Conservation (phyloP, 2,888 invertebrate genomes). For the Hydraecia micacea region DNA sequence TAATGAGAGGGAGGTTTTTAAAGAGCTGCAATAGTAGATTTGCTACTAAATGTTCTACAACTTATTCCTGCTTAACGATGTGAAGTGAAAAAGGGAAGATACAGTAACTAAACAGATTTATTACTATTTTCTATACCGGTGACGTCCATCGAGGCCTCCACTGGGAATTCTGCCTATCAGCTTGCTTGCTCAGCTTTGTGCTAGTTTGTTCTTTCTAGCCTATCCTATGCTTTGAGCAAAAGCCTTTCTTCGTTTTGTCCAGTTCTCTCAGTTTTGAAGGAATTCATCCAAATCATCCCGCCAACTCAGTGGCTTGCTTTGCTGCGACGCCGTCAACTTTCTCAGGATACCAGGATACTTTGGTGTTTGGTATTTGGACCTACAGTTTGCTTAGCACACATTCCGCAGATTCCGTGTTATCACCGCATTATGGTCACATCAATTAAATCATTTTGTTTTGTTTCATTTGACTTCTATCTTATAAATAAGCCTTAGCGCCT, state of each 20-base stretch:
- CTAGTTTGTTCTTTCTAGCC: not conserved
- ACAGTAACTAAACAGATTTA: not conserved
- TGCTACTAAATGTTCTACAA: constrained; percentile 2
- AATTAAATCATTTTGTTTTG: not conserved
- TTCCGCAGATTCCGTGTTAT: not conserved
- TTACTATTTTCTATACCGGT: not conserved
- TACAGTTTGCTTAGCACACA: not conserved
- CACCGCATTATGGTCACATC: too few species aligned
- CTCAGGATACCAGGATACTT: not conserved
- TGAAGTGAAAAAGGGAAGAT: not conserved
- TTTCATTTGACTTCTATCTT: not conserved
- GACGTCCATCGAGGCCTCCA: not conserved
- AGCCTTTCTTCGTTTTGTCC: not conserved
- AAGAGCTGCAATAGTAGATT: constrained; percentile 59
- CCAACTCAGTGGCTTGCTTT: not conserved
- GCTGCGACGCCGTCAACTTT: not conserved
- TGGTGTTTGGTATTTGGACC: not conserved
- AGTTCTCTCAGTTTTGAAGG: not conserved
- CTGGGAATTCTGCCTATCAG: not conserved
- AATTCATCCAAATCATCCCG: not conserved
- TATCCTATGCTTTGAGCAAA: not conserved
- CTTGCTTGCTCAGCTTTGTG: not conserved
- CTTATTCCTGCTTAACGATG: constrained; percentile 4
- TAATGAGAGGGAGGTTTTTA: constrained; percentile 69
- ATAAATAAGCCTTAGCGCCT: not conserved